phyloP scores from a whole-genome alignment of 2,797 vertebrate genomes.

The Pipistrellus pipistrellus region DNA sequence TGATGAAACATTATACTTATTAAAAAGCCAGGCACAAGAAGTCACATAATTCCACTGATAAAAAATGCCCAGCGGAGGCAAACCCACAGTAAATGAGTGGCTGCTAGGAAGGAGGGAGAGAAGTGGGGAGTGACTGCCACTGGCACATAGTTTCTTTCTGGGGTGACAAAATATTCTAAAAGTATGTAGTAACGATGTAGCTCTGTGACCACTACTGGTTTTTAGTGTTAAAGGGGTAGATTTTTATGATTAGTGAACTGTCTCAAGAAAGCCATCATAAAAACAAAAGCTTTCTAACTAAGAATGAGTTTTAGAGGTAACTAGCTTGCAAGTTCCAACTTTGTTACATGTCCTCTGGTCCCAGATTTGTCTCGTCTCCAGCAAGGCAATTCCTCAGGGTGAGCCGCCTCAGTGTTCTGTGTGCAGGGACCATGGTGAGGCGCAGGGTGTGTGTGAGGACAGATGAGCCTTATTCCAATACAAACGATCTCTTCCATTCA shows the following conservation, averaged over 20 bases:
- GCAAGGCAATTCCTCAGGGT: background rate
- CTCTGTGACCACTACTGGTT: background rate
- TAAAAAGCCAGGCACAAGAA: background rate
- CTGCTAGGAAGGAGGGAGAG: background rate
- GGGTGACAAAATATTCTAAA: constrained; percentile 19
- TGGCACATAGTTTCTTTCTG: background rate
- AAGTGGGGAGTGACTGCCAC: background rate
- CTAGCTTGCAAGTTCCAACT: background rate
- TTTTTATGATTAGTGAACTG: background rate
- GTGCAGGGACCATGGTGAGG: background rate
- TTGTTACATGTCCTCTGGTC: background rate
- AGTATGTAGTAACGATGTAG: background rate
- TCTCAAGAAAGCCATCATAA: constrained; percentile 13
- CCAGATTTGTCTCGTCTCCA: background rate
- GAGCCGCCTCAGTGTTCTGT: background rate
- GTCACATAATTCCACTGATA: background rate
- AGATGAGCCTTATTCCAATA: background rate
- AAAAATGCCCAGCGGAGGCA: background rate
- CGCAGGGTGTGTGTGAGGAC: no score
- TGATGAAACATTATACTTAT: background rate
- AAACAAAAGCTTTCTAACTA: background rate
- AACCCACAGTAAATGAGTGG: background rate
- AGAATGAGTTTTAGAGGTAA: constrained; percentile 7
- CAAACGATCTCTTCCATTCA: background rate
- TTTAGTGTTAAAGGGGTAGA: background rate